Evolutionary conservation across 2,888 invertebrate species (phyloP).

Genomic region (Suillia variegata): DNA sequence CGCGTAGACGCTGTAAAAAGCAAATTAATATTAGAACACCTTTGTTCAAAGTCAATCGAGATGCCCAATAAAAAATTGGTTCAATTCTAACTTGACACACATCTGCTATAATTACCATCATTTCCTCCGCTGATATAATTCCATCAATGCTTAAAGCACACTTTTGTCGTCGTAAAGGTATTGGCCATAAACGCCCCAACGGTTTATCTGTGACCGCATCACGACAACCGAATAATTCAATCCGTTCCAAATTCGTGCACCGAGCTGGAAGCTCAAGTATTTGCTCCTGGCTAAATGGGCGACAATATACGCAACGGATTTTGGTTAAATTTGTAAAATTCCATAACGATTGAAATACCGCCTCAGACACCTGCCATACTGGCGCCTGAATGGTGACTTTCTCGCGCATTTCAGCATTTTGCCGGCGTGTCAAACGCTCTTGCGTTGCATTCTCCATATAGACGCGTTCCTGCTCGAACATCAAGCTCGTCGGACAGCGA

Average conservation of each 20-base stretch:
- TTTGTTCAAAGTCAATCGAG: too few species aligned
- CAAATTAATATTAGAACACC: too few species aligned
- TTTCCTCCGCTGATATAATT: constrained; percentile 1
- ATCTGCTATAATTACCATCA: too few species aligned
- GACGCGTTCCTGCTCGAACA: constrained; percentile 28
- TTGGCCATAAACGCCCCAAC: background rate
- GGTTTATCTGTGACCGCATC: constrained; percentile 2
- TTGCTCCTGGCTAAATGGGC: constrained; percentile 2
- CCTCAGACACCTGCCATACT: constrained; percentile 17
- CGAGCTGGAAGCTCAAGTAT: constrained; percentile 2
- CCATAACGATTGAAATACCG: background rate
- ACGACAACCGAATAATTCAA: constrained; percentile 20
- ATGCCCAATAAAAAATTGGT: too few species aligned
- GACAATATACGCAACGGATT: constrained; percentile 18
- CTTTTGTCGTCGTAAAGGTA: background rate
- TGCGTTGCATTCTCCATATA: constrained; percentile 28
- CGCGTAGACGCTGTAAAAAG: too few species aligned
- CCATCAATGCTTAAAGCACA: constrained; percentile 22
- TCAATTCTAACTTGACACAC: too few species aligned
- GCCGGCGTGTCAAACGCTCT: constrained; percentile 15
- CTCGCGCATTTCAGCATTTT: constrained; percentile 33
- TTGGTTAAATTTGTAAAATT: background rate
- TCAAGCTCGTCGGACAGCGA: constrained; percentile 15
- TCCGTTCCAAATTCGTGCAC: background rate
- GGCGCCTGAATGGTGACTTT: constrained; percentile 28